Evolutionary conservation across 2,797 vertebrate species (phyloP), one percentile per base, ranked within the genome.

Genomic region (Tolypeutes matacus): DNA sequence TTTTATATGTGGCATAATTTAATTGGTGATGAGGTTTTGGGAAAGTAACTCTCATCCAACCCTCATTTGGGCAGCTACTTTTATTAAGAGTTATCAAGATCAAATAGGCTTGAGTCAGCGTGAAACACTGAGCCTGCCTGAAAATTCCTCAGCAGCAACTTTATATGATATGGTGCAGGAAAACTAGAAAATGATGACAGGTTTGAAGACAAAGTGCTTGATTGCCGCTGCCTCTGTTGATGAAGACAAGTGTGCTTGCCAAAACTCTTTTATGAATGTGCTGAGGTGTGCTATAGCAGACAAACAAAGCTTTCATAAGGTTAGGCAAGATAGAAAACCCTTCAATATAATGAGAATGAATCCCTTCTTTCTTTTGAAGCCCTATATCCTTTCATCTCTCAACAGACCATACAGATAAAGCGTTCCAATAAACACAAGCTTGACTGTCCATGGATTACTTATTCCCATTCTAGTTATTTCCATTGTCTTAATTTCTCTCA

Each of bases 221-320:
- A 83, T 58, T 83, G 64, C 60, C 27, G 2, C 73, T 78, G 42
- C n/a, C 34, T 94, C 31, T 92, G 36, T 13, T 90, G 96, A 95
- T 95, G 82, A 97, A 95, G 95, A 94, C 60, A 94, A 95, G 83
- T 96, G 42, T 89, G 84, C 64, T 96, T 87, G 76, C 86, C 72
- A 87, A 77, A 80, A 18, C 69, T 89, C 70, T 84, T 86, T 95
- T 39, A 77, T 49, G 85, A 95, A 96, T 89, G 80, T 89, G 91
- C 80, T 92, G 72, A 95, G 93, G 84, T 94, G 58, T 84, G 81
- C 76, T 3, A 1, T 17, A 49, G 73, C 77, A 84, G 42, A 87
- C 64, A 96, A 93, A 84, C 75, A 46, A 80, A 92, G 80, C 58
- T 60, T 95, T 60, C 72, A 65, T 77, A 69, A 89, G 36, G 10